Evolutionary conservation across 2,113 vertebrate genomes (phyloP).

Genomic region (Anarrhichthys ocellatus): DNA sequence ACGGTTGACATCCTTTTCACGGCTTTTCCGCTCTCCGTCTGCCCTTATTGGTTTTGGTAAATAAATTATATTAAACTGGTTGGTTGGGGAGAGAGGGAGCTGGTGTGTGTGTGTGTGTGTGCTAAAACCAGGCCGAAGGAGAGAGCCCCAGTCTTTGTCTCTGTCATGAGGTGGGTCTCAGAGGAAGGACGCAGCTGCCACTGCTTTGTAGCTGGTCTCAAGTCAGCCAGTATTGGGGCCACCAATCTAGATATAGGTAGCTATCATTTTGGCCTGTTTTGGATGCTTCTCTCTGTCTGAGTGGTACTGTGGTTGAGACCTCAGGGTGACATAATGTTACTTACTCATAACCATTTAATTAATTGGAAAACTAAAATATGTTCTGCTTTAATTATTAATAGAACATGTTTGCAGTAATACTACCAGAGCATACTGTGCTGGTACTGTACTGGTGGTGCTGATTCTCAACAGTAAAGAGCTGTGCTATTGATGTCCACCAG

Average conservation of each 20-base stretch:
- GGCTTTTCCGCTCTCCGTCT: constrained; percentile 11
- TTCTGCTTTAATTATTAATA: constrained; percentile 22
- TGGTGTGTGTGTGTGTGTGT: background rate
- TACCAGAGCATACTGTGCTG: background rate
- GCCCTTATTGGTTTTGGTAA: constrained; percentile 4
- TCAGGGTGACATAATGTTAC: background rate
- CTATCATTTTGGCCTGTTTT: background rate
- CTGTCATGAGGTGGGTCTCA: background rate
- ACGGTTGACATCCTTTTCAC: constrained; percentile 2
- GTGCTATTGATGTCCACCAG: background rate
- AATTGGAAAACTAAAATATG: constrained; percentile 8
- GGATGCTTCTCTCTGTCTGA: background rate
- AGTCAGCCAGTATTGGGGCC: background rate
- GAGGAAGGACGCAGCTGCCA: constrained; percentile 14
- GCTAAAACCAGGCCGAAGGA: constrained; percentile 11
- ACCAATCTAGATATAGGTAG: background rate
- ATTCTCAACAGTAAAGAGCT: background rate
- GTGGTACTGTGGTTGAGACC: background rate
- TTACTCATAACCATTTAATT: background rate
- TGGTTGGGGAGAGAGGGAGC: background rate
- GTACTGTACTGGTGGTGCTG: background rate
- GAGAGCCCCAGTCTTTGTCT: constrained; percentile 10
- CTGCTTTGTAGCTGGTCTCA: background rate
- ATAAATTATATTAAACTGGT: constrained; percentile 38
- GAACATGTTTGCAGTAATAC: background rate